Evolutionary conservation across 2,888 invertebrate species (phyloP).

Genomic region (Falcaria lacertinaria): DNA sequence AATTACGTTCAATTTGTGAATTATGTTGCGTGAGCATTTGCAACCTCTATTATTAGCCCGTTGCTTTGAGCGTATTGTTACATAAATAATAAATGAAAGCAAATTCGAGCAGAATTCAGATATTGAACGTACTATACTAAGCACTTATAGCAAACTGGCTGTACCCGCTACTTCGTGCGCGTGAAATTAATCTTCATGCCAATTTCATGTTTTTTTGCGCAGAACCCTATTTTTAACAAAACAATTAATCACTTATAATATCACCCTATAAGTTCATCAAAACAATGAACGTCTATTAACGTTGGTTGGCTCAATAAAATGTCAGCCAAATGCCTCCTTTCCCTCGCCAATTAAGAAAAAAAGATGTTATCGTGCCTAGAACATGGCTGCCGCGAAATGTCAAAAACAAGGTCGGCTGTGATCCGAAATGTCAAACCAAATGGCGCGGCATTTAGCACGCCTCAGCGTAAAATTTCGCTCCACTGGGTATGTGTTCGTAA

Average conservation of each 20-base stretch:
- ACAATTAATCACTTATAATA: too few relatives aligned
- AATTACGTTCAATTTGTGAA: slow-evolving; percentile 2
- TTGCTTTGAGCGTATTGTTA: background rate
- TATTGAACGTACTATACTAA: too few relatives aligned
- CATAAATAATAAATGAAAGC: background rate
- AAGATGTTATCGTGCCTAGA: slow-evolving; percentile 23
- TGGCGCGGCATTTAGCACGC: slow-evolving; percentile 27
- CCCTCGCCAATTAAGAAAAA: slow-evolving; percentile 17
- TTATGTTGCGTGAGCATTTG: slow-evolving; percentile 2
- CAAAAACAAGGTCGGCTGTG: slow-evolving; percentile 43
- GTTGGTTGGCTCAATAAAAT: background rate
- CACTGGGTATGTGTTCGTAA: too few relatives aligned
- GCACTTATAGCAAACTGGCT: too few relatives aligned
- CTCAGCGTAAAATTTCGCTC: background rate
- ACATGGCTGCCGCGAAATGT: slow-evolving; percentile 40
- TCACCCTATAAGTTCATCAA: background rate
- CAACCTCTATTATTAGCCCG: slow-evolving; percentile 1
- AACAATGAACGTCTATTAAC: background rate
- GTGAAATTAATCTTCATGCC: too few relatives aligned
- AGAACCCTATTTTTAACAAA: too few relatives aligned
- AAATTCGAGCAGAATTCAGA: background rate
- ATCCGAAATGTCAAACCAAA: background rate
- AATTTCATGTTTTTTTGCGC: too few relatives aligned
- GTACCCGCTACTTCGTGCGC: too few relatives aligned
- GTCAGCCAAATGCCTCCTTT: background rate